Conservation (phyloP, 2,797 vertebrate genomes). For the Eulemur rubriventer region DNA sequence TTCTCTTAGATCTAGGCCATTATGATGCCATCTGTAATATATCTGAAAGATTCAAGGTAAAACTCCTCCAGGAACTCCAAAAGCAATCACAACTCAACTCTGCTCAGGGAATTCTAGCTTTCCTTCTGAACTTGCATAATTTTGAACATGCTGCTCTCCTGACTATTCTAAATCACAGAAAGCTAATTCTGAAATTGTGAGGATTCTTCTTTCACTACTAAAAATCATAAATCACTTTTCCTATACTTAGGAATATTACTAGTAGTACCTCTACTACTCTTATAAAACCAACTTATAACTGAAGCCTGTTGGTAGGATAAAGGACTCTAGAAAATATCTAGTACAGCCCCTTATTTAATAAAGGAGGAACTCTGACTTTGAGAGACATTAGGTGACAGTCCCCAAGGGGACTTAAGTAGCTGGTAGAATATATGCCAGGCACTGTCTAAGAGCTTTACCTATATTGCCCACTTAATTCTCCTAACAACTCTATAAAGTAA, state of each 20-base stretch:
- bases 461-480: neutral
- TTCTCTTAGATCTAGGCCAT: conserved; percentile 27
- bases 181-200: conserved; percentile 9
- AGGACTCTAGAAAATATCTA: neutral
- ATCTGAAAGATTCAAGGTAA: conserved; percentile 7
- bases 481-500: neutral
- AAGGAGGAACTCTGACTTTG: neutral
- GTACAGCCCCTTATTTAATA: neutral
- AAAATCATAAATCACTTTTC: neutral
- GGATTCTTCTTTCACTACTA: neutral
- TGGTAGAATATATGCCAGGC: neutral
- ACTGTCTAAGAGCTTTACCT: neutral
- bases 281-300: neutral
- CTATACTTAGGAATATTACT: neutral
- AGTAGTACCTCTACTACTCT: neutral
- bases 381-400: neutral
- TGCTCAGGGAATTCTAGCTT: neutral
- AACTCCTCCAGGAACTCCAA: conserved; percentile 1
- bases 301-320: neutral
- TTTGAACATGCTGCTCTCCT: neutral
- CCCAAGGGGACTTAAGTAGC: neutral
- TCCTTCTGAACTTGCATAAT: neutral
- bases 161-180: neutral
- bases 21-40: neutral
- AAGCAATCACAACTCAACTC: conserved; percentile 14